Evolutionary conservation across 2,113 vertebrate genomes (phyloP).

Genomic region (Anthoscopus minutus): DNA sequence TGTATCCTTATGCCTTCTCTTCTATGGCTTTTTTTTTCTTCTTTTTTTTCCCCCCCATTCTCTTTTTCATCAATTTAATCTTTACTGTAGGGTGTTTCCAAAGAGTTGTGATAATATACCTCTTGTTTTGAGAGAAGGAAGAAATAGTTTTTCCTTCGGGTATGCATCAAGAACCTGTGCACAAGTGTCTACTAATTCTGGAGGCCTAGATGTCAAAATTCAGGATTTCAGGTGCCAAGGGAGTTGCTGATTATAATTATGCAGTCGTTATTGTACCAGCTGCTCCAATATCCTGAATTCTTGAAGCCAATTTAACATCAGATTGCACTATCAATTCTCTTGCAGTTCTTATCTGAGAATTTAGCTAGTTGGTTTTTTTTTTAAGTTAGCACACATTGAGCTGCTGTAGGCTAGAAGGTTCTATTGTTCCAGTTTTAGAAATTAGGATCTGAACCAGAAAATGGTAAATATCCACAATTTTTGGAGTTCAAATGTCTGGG

Average conservation of each 20-base stretch:
- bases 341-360: neutral
- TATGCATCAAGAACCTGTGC: neutral
- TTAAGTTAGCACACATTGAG: neutral
- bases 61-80: neutral
- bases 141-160: neutral
- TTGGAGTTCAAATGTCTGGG: neutral
- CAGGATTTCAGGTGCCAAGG: neutral
- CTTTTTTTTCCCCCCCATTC: fast-evolving
- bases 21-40: neutral
- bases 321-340: neutral
- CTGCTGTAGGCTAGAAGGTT: neutral
- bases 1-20: neutral
- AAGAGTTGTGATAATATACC: neutral
- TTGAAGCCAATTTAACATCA: neutral
- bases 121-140: neutral
- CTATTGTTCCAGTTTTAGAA: neutral
- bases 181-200: neutral
- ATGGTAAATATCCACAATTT: neutral
- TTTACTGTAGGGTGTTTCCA: neutral
- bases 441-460: neutral
- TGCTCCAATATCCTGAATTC: neutral
- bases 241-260: fast-evolving
- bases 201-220: neutral
- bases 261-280: neutral
- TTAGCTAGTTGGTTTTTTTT: neutral